Conservation (phyloP, 2,113 vertebrate species). For the Spea multiplicata region DNA sequence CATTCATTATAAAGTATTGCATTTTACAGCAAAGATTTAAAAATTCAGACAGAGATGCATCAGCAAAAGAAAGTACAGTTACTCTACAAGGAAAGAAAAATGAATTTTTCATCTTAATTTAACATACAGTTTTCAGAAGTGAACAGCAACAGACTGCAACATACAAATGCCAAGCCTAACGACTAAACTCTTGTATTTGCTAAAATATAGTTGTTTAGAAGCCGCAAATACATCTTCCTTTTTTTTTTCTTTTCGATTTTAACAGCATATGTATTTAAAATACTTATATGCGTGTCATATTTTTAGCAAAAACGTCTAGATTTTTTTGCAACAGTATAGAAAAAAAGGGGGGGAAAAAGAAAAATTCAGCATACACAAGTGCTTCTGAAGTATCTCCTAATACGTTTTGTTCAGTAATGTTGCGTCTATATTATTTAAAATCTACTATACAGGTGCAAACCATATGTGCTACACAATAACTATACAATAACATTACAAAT, state of each 20-base stretch:
- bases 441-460: slow-evolving; percentile 99
- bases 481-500: slow-evolving; percentile 99
- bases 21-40: slow-evolving; percentile 97
- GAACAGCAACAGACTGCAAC: slow-evolving; percentile 96
- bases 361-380: slow-evolving; percentile 89
- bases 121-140: slow-evolving; percentile 92
- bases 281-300: slow-evolving; percentile 83
- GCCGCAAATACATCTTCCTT: too few species aligned
- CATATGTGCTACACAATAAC: slow-evolving; percentile 99
- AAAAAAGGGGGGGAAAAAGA: slow-evolving; percentile 60
- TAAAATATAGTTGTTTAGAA: slow-evolving; percentile 82
- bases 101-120: slow-evolving; percentile 87
- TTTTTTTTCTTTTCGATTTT: slow-evolving; percentile 51
- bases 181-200: slow-evolving; percentile 84
- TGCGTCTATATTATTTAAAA: slow-evolving; percentile 96
- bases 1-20: slow-evolving; percentile 97
- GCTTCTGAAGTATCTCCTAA: slow-evolving; percentile 99
- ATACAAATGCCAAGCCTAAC: slow-evolving; percentile 97
- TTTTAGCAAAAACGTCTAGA: slow-evolving; percentile 82
- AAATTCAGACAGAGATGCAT: slow-evolving; percentile 98
- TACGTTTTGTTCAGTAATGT: slow-evolving; percentile 92
- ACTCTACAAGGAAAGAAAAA: slow-evolving; percentile 90
- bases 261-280: slow-evolving; percentile 59
- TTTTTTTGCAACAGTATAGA: slow-evolving; percentile 93
- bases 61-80: slow-evolving; percentile 97